These are phyloP conservation scores for Alces alces DNA, from an alignment of 2,113 vertebrate species.

Conservation along the genomic window DNA sequence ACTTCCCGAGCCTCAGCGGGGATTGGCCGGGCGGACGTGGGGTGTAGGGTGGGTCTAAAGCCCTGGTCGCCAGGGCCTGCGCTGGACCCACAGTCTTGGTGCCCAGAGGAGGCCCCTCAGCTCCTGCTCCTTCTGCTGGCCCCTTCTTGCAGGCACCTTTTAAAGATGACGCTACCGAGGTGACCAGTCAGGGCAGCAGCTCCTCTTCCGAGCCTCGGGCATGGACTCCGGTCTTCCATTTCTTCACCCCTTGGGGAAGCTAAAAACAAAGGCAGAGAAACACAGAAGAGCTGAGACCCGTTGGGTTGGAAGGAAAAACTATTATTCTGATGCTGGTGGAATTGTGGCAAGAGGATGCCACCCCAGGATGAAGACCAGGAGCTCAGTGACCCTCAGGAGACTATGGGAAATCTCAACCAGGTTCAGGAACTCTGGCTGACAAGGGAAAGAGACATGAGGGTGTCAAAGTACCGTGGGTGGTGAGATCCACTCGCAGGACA, in stretches of 20 bases:
- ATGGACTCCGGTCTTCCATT: neutral
- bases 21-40: neutral
- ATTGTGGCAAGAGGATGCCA: neutral
- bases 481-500: neutral
- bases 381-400: neutral
- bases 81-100: neutral
- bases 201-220: neutral
- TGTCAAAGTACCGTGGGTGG: neutral
- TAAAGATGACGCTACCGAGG: neutral
- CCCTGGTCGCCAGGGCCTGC: neutral
- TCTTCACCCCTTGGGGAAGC: neutral
- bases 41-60: neutral
- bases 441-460: neutral
- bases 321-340: neutral
- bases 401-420: neutral
- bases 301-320: neutral
- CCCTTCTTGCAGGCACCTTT: neutral
- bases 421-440: neutral
- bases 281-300: neutral
- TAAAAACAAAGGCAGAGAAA: neutral
- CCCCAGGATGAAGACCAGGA: neutral
- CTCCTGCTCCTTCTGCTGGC: neutral
- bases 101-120: neutral
- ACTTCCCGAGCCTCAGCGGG: accelerated
- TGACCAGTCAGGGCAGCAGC: neutral